Evolutionary conservation across 1,140 invertebrate genomes (phyloP).

Genomic region (Zophobas morio): DNA sequence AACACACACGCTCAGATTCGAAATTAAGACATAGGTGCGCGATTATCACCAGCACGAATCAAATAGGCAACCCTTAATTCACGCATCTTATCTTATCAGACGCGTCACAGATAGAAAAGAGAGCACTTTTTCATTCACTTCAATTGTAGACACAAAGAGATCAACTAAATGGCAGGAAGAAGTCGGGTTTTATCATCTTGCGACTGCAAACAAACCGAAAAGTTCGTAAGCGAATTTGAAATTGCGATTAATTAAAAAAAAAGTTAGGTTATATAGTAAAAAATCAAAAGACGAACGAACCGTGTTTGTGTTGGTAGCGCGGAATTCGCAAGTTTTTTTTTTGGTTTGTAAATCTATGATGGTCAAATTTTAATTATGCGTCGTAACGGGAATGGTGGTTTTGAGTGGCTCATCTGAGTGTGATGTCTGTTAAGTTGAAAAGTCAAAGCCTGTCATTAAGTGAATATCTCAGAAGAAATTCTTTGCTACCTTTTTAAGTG

Average conservation of each 20-base stretch:
- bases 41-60: neutral
- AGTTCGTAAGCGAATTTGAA: too few species aligned
- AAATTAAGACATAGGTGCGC: too few species aligned
- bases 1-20: too few species aligned
- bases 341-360: neutral
- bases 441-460: conserved; percentile 58
- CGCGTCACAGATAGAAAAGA: too few species aligned
- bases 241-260: too few species aligned
- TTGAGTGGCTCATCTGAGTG: conserved; percentile 20
- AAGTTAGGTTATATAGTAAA: too few species aligned
- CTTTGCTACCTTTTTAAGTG: conserved; percentile 63
- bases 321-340: too few species aligned
- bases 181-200: too few species aligned
- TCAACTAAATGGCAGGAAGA: too few species aligned
- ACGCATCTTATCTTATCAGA: neutral
- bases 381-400: conserved; percentile 33
- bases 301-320: neutral
- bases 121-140: too few species aligned
- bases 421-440: conserved; percentile 50
- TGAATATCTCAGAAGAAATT: conserved; percentile 55
- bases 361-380: conserved; percentile 31
- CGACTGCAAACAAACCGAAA: too few species aligned
- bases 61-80: neutral
- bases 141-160: too few species aligned
- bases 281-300: neutral